Conservation (phyloP, 2,113 vertebrate species). For the Cariama cristata region DNA sequence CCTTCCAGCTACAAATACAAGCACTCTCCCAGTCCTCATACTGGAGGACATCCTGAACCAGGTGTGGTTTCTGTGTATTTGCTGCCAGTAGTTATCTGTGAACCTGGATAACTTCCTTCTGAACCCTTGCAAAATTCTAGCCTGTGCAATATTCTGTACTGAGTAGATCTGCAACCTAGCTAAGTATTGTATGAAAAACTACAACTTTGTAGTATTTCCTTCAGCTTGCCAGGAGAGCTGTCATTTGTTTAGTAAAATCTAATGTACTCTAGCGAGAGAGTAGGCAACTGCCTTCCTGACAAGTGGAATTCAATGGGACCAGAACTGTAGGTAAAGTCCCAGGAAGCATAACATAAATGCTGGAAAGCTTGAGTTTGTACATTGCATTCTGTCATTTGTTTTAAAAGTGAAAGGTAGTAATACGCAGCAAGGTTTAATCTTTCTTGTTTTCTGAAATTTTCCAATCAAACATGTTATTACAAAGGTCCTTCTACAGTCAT, state of each 20-base stretch:
- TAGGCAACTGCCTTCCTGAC: background rate
- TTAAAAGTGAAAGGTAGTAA: background rate
- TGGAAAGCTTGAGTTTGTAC: background rate
- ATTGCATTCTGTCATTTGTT: background rate
- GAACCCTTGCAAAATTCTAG: background rate
- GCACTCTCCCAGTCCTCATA: background rate
- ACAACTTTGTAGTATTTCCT: background rate
- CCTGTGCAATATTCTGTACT: background rate
- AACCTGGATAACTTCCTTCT: background rate
- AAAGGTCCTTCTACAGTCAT: background rate
- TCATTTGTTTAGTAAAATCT: background rate
- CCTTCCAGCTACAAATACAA: background rate
- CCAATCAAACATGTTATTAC: background rate
- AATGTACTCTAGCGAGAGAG: background rate
- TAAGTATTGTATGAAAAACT: background rate
- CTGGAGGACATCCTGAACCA: background rate
- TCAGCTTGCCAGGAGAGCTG: background rate
- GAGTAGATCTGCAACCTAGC: background rate
- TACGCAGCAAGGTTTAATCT: background rate
- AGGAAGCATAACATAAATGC: background rate
- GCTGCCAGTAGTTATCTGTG: background rate
- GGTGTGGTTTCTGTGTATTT: background rate
- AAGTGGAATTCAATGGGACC: background rate
- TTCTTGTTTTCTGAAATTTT: background rate
- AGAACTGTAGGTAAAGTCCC: background rate